Percentiles rank a stretch among this genome's conserved stretches.
Evolutionary conservation across 2,113 vertebrate genomes (phyloP).

Genomic region (Spermophilus dauricus): DNA sequence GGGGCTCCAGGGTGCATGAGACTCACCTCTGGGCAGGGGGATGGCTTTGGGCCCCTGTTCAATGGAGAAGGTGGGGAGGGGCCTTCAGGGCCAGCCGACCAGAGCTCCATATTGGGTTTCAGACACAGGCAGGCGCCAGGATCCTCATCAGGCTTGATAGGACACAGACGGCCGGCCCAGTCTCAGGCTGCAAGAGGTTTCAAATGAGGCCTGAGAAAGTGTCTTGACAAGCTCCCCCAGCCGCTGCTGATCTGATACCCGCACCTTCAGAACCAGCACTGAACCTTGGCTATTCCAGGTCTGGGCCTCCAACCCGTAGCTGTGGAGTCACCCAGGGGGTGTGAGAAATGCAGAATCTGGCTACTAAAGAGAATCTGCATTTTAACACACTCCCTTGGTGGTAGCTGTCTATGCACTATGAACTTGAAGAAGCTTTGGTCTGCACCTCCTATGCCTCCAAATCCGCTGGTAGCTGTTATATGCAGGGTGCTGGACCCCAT

Average conservation of each 20-base stretch:
- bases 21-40: background rate
- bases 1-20: background rate
- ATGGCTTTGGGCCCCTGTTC: background rate
- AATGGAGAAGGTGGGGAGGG: rapidly evolving
- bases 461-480: background rate
- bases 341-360: background rate
- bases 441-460: background rate
- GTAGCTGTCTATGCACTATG: no score
- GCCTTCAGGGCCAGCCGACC: rapidly evolving
- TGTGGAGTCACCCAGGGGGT: rapidly evolving
- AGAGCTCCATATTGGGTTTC: no score
- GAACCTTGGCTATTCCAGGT: rapidly evolving
- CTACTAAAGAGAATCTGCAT: background rate
- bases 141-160: background rate
- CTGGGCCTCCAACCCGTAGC: background rate
- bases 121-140: rapidly evolving
- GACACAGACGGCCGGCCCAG: rapidly evolving
- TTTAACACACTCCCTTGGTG: no score
- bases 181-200: rapidly evolving
- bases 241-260: background rate
- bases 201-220: rapidly evolving
- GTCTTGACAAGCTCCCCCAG: background rate
- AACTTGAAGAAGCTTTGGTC: background rate
- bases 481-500: background rate
- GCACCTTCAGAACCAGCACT: background rate